Conservation (phyloP, 2,888 invertebrate species). For the Idaea straminata region DNA sequence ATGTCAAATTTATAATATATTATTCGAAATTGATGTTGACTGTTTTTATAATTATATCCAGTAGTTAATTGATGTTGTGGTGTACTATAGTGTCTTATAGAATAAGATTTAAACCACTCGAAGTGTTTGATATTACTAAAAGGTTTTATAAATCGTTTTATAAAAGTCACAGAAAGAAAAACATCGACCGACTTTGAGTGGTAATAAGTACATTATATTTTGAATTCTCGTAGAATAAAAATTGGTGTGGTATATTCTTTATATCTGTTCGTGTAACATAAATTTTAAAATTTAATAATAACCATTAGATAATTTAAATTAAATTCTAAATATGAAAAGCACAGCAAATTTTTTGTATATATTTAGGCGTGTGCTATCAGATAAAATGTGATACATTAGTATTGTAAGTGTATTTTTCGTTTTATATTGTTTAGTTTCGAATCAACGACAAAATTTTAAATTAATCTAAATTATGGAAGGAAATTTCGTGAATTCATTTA, state of each 20-base stretch:
- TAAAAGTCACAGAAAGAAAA: constrained; percentile 11
- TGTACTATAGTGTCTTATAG: constrained; percentile 80
- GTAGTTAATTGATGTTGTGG: constrained; percentile 81
- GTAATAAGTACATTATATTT: constrained; percentile 55
- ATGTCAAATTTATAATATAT: constrained; percentile 74
- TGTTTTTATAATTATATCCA: constrained; percentile 79
- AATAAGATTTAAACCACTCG: constrained; percentile 64
- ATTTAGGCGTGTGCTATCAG: constrained; percentile 63
- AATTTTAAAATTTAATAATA: constrained; percentile 53
- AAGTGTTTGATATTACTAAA: constrained; percentile 33
- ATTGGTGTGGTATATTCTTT: constrained; percentile 79
- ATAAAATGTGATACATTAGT: constrained; percentile 78
- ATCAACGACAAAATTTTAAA: constrained; percentile 24
- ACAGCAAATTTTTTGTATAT: constrained; percentile 69
- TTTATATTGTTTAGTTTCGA: constrained; percentile 33
- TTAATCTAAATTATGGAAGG: background rate
- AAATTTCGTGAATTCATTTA: too few relatives aligned
- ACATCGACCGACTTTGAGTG: constrained; percentile 58
- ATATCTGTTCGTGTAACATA: constrained; percentile 71
- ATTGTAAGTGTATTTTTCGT: constrained; percentile 56
- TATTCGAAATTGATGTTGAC: constrained; percentile 81
- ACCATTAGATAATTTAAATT: constrained; percentile 58
- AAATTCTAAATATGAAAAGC: constrained; percentile 64
- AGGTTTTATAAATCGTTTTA: background rate
- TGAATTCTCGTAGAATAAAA: constrained; percentile 71